Evolutionary conservation across 2,888 invertebrate genomes (phyloP).

Genomic region (Notocelia uddmanniana): DNA sequence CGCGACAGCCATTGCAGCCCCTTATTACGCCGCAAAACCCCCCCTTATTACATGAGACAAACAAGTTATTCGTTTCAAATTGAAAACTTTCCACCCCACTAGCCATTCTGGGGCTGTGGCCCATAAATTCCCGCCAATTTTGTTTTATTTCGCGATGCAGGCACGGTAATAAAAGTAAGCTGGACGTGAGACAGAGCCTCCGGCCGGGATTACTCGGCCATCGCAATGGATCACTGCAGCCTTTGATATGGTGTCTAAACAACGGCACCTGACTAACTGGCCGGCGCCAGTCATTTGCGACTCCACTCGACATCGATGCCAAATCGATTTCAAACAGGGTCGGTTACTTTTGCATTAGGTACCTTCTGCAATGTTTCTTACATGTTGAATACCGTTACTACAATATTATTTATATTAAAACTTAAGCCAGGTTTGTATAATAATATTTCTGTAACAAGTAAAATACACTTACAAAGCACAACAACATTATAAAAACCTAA

Average conservation of each 20-base stretch:
- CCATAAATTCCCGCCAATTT: constrained; percentile 86
- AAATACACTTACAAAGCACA: too few species aligned
- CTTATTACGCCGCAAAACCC: constrained; percentile 81
- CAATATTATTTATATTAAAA: too few species aligned
- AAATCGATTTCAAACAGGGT: constrained; percentile 20
- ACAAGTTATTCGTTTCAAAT: constrained; percentile 86
- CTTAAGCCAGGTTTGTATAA: too few species aligned
- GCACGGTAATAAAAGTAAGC: constrained; percentile 86
- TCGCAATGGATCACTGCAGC: constrained; percentile 82
- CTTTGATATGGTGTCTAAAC: constrained; percentile 79
- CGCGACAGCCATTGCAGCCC: constrained; percentile 79
- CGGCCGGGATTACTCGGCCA: constrained; percentile 80
- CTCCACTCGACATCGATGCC: constrained; percentile 11
- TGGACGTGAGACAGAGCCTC: constrained; percentile 85
- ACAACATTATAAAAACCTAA: too few species aligned
- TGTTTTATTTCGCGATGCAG: constrained; percentile 85
- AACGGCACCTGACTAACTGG: constrained; percentile 72
- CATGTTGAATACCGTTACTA: too few species aligned
- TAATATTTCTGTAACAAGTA: too few species aligned
- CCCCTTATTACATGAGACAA: constrained; percentile 83
- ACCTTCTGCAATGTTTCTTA: background rate
- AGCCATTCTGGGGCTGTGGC: constrained; percentile 78
- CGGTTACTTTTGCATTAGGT: constrained; percentile 10
- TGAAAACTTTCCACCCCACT: constrained; percentile 85
- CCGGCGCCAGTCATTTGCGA: constrained; percentile 49